phyloP scores from a whole-genome alignment of 1,140 invertebrate genomes.

The Caenorhabditis inopinata region DNA sequence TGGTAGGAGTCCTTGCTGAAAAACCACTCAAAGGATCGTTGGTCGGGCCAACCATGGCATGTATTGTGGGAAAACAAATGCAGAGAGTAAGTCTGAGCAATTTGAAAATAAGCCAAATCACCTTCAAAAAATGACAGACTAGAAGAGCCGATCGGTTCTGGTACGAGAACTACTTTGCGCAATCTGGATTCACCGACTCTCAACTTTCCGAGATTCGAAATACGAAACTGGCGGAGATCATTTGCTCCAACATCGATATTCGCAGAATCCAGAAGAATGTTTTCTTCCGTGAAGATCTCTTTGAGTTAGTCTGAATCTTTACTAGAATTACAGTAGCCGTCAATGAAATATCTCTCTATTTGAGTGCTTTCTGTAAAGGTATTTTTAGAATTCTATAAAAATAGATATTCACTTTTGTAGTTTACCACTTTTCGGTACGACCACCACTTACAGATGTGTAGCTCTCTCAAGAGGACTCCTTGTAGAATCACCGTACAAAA shows the following conservation, averaged over 20 bases:
- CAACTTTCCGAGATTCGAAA: conserved; percentile 74
- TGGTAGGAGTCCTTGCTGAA: conserved; percentile 79
- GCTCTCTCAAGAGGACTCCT: too few species aligned
- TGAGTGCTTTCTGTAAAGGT: too few species aligned
- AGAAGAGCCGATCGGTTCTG: conserved; percentile 65
- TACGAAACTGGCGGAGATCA: conserved; percentile 28
- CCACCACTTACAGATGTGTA: too few species aligned
- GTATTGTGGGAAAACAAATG: conserved; percentile 83
- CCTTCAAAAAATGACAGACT: conserved; percentile 51
- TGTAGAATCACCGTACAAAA: too few species aligned
- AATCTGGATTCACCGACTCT: conserved; percentile 73
- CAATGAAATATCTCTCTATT: too few species aligned
- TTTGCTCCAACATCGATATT: conserved; percentile 40
- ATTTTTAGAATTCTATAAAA: too few species aligned
- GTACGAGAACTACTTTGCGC: conserved; percentile 62
- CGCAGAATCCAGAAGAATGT: conserved; percentile 31
- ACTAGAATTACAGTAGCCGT: too few species aligned
- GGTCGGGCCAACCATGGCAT: conserved; percentile 82
- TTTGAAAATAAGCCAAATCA: neutral
- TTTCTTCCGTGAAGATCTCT: conserved; percentile 41
- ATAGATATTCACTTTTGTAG: too few species aligned
- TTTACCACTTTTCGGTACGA: too few species aligned
- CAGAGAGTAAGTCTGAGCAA: conserved; percentile 60
- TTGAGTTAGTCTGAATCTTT: conserved; percentile 47
- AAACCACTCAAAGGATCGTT: conserved; percentile 71